Percentiles rank a stretch among this genome's conserved stretches.
phyloP scores from a whole-genome alignment of 2,888 invertebrate genomes.

The Schizaphis graminum region DNA sequence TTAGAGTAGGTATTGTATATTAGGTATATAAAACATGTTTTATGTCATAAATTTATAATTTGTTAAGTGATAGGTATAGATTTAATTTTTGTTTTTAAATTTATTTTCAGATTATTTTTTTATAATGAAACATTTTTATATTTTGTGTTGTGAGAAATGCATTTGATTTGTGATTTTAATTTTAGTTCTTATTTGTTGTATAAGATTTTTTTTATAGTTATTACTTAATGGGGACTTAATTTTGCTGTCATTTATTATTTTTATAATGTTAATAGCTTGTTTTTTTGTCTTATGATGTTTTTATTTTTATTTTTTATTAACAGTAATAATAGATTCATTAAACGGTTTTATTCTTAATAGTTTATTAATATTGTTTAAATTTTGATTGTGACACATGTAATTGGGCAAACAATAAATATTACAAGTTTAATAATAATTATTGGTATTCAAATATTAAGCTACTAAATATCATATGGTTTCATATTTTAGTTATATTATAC shows the following conservation, averaged over 20 bases:
- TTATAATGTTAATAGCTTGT: not conserved
- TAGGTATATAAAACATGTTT: not conserved
- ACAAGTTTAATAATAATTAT: not conserved
- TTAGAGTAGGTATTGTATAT: not conserved
- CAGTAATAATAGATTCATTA: not conserved
- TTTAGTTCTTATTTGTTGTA: constrained; percentile 31
- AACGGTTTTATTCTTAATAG: not conserved
- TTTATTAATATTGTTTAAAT: not conserved
- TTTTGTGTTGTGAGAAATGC: constrained; percentile 37
- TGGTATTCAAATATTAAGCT: not conserved
- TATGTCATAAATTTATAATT: constrained; percentile 24
- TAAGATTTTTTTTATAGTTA: constrained; percentile 11
- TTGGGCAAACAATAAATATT: not conserved
- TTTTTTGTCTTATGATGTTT: not conserved
- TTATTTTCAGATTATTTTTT: not conserved
- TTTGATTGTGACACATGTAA: not conserved
- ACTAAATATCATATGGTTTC: not conserved
- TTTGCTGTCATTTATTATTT: not conserved
- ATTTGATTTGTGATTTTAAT: constrained; percentile 61
- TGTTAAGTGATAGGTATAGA: constrained; percentile 8
- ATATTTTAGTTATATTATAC: not conserved
- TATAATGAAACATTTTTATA: constrained; percentile 1
- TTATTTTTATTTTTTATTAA: not conserved
- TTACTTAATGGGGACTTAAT: not conserved
- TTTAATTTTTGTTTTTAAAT: constrained; percentile 37